Conservation (phyloP, 2,797 vertebrate genomes). For the Thripadectes ignobilis region DNA sequence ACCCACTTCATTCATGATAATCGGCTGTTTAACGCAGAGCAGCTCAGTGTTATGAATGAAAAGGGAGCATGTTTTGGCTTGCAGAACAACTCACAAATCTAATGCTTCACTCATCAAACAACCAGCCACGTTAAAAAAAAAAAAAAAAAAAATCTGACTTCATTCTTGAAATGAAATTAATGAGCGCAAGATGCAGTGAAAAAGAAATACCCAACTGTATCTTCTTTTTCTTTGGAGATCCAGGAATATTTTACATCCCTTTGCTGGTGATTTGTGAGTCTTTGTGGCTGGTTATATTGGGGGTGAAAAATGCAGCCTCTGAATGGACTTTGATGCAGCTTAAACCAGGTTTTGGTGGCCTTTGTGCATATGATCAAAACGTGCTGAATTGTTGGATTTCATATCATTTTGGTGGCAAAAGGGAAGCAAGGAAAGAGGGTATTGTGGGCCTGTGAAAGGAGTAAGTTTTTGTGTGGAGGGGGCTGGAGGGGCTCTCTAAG, state of each 20-base stretch:
- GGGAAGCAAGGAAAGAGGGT: not conserved
- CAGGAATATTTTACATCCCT: not conserved
- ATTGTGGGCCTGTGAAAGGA: not conserved
- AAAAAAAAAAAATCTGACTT: not conserved
- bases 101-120: conserved; percentile 38
- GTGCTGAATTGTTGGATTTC: not conserved
- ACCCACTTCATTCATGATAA: conserved; percentile 68
- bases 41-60: conserved; percentile 68
- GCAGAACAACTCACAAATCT: conserved; percentile 60
- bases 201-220: not conserved
- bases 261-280: not conserved
- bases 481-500: not conserved
- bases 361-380: not conserved
- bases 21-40: conserved; percentile 57
- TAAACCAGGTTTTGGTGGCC: not conserved
- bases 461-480: not conserved
- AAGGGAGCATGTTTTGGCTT: conserved; percentile 70
- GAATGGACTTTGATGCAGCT: not conserved
- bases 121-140: not conserved
- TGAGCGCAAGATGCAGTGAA: not conserved
- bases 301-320: not conserved
- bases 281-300: not conserved
- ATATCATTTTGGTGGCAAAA: not conserved
- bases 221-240: not conserved
- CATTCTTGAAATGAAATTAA: conserved; percentile 46